These are phyloP conservation scores for Drosophila asahinai DNA, from an alignment of 1,140 invertebrate species.

Conservation along the genomic window DNA sequence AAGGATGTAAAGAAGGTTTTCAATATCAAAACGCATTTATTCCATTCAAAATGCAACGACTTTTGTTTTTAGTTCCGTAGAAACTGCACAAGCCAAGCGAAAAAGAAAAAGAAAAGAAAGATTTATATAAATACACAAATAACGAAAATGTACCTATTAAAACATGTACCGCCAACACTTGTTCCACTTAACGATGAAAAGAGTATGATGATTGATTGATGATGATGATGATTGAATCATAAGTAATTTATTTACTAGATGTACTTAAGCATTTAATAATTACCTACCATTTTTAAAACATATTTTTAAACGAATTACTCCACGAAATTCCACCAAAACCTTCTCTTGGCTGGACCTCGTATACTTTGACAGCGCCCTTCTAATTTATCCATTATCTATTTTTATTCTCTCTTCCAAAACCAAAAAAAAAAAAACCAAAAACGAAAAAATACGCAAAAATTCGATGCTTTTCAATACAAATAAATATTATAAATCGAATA, in stretches of 20 bases:
- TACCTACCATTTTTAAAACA: constrained; percentile 53
- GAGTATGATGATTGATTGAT: constrained; percentile 66
- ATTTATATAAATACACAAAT: constrained; percentile 26
- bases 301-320: constrained; percentile 40
- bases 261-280: constrained; percentile 72
- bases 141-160: constrained; percentile 47
- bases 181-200: constrained; percentile 77
- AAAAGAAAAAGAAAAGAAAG: constrained; percentile 35
- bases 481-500: constrained; percentile 40
- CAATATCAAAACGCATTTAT: constrained; percentile 72
- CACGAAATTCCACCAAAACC: constrained; percentile 35
- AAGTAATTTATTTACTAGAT: constrained; percentile 67
- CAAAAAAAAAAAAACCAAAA: constrained; percentile 66
- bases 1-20: constrained; percentile 49
- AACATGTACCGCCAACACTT: constrained; percentile 75
- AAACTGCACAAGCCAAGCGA: constrained; percentile 51
- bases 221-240: constrained; percentile 42
- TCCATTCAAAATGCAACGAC: constrained; percentile 72
- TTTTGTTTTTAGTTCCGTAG: constrained; percentile 54
- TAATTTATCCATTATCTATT: constrained; percentile 82
- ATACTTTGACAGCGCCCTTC: constrained; percentile 63
- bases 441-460: constrained; percentile 53
- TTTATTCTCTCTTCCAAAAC: constrained; percentile 84
- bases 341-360: constrained; percentile 48
- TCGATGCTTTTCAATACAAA: constrained; percentile 70